phyloP scores from a whole-genome alignment of 2,113 vertebrate species.

The Alethe diademata region DNA sequence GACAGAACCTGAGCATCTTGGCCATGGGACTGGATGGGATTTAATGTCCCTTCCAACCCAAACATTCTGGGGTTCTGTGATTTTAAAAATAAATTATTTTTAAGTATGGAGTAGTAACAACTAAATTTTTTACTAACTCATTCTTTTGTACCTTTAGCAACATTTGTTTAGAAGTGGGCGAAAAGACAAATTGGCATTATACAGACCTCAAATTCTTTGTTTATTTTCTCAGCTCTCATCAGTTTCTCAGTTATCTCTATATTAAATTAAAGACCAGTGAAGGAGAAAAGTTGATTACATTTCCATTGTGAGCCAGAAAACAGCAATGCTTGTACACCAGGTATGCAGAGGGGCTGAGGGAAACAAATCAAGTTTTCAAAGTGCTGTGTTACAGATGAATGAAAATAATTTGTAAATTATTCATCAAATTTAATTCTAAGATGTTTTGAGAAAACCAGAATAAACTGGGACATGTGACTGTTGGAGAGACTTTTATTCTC shows the following conservation, averaged over 20 bases:
- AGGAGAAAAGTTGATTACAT: conserved; percentile 32
- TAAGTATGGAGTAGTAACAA: not conserved
- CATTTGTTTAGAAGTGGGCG: not conserved
- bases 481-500: not conserved
- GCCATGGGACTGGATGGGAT: not conserved
- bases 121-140: not conserved
- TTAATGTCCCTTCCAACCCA: not conserved
- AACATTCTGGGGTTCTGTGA: not conserved
- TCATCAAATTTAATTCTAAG: not conserved
- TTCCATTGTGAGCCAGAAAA: conserved; percentile 8
- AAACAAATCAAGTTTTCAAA: not conserved
- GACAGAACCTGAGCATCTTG: not conserved
- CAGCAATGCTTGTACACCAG: not conserved
- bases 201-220: not conserved
- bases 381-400: not conserved
- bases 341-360: not conserved
- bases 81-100: not conserved
- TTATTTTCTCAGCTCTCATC: not conserved
- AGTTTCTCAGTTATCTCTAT: not conserved
- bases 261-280: conserved; percentile 32
- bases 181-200: not conserved
- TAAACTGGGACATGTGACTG: not conserved
- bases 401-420: not conserved
- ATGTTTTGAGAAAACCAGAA: not conserved
- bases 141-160: not conserved